phyloP scores from a whole-genome alignment of 2,113 vertebrate genomes.

The Mirza zaza region DNA sequence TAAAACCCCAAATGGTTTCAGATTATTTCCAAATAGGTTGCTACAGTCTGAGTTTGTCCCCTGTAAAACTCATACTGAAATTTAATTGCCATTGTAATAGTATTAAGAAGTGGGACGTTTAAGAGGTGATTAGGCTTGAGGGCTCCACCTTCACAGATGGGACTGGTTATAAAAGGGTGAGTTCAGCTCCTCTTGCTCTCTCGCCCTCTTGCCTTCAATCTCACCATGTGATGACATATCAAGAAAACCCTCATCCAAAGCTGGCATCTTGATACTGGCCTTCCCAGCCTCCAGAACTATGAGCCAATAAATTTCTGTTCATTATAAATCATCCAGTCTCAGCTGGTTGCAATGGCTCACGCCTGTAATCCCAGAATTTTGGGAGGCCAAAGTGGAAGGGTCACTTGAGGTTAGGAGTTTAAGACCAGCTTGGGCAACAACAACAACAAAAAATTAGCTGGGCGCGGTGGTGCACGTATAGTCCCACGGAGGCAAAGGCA shows the following conservation, averaged over 20 bases:
- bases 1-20: neutral
- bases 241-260: neutral
- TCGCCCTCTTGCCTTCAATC: neutral
- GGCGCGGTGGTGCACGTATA: too few relatives aligned
- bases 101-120: neutral
- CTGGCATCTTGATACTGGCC: neutral
- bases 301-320: neutral
- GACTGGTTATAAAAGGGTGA: neutral
- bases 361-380: too few relatives aligned
- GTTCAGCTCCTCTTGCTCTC: neutral
- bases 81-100: neutral
- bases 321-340: neutral
- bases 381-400: too few relatives aligned
- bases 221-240: neutral
- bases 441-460: too few relatives aligned
- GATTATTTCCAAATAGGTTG: constrained; percentile 36
- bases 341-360: neutral
- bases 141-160: neutral
- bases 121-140: neutral
- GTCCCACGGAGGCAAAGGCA: too few relatives aligned
- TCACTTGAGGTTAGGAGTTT: too few relatives aligned
- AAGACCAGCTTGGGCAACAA: too few relatives aligned
- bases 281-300: neutral
- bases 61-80: neutral
- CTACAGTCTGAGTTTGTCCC: neutral